phyloP scores from a whole-genome alignment of 2,797 vertebrate species.

The Pseudochaenichthys georgianus region DNA sequence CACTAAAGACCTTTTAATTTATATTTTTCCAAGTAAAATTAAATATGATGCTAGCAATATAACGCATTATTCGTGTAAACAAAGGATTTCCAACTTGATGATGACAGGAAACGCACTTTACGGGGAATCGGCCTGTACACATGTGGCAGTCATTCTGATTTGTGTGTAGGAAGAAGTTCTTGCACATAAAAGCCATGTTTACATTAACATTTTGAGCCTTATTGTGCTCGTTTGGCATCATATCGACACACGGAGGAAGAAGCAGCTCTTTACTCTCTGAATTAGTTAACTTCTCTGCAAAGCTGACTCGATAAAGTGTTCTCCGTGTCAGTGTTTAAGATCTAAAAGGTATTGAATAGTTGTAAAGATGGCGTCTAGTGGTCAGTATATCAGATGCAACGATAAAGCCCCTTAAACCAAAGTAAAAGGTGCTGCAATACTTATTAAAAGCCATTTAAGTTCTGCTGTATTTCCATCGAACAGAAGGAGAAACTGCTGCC shows the following conservation, averaged over 20 bases:
- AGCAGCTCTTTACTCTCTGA: conserved; percentile 7
- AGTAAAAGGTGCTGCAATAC: background rate
- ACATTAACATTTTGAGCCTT: background rate
- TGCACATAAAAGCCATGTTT: conserved; percentile 46
- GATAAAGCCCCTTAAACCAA: conserved; percentile 10
- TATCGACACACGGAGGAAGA: background rate
- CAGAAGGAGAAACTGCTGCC: background rate
- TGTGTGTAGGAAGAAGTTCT: conserved; percentile 11
- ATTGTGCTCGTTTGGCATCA: background rate
- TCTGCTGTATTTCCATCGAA: too few species aligned
- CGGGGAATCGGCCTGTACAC: background rate
- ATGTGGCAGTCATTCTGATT: conserved; percentile 19
- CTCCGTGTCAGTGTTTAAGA: conserved; percentile 2
- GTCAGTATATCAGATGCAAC: background rate
- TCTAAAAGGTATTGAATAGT: background rate
- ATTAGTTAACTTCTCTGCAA: too few species aligned
- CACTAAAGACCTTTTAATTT: conserved; percentile 6
- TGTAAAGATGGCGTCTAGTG: conserved; percentile 18
- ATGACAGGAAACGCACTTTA: conserved; percentile 58
- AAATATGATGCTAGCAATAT: conserved; percentile 1
- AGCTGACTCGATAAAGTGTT: background rate
- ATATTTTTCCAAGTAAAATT: conserved; percentile 1
- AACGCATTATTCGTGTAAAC: background rate
- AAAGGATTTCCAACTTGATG: background rate
- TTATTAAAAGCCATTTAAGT: too few species aligned